Evolutionary conservation across 2,797 vertebrate species (phyloP).

Genomic region (Hemitrygon akajei): DNA sequence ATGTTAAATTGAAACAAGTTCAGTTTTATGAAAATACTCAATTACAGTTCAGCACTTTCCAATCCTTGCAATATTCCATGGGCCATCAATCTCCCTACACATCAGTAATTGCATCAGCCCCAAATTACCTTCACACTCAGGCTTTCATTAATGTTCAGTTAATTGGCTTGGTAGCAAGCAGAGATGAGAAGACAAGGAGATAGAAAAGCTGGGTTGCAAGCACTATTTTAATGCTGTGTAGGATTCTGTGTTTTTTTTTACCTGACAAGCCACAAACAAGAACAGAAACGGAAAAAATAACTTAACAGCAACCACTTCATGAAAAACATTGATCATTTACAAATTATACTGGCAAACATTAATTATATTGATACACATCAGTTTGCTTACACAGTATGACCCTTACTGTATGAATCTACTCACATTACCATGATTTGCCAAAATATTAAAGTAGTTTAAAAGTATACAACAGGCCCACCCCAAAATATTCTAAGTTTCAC

Average conservation of each 20-base stretch:
- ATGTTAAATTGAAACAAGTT: neutral
- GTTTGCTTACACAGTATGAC: neutral
- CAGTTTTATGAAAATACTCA: neutral
- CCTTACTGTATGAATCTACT: too few relatives aligned
- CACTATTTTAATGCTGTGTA: too few relatives aligned
- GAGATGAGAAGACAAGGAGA: neutral
- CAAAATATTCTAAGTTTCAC: neutral
- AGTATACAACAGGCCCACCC: neutral
- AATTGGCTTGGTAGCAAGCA: neutral
- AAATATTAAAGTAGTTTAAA: too few relatives aligned
- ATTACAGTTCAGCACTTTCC: neutral
- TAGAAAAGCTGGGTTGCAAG: neutral
- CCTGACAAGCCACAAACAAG: neutral
- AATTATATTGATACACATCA: neutral
- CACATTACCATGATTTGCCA: too few relatives aligned
- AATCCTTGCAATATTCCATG: neutral
- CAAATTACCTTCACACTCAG: neutral
- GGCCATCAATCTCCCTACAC: neutral
- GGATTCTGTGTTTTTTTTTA: neutral
- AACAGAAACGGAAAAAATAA: neutral
- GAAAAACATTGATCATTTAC: neutral
- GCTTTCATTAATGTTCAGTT: neutral
- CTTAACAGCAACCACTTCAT: neutral
- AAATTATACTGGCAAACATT: too few relatives aligned
- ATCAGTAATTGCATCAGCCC: neutral